Percentiles rank a stretch among this genome's conserved stretches.
These are phyloP conservation scores for Notamacropus eugenii DNA, from an alignment of 2,797 vertebrate species.

Conservation along the genomic window DNA sequence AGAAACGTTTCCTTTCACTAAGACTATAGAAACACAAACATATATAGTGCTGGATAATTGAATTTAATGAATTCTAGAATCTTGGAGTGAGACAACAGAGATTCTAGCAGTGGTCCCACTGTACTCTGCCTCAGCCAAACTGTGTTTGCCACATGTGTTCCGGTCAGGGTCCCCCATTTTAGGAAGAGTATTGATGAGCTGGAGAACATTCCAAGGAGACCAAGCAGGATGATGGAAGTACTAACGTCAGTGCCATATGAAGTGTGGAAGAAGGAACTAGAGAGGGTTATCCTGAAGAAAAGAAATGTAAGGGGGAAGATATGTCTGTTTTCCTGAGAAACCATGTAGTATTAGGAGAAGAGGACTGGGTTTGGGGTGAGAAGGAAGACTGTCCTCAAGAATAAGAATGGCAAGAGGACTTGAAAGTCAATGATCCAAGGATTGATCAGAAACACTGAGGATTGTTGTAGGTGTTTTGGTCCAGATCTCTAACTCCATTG, in stretches of 20 bases:
- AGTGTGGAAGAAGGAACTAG: neutral
- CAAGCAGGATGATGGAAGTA: neutral
- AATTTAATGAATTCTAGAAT: neutral
- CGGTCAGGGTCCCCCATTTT: neutral
- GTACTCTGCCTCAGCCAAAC: neutral
- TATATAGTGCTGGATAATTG: neutral
- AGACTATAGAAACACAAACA: neutral
- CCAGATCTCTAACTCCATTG: neutral
- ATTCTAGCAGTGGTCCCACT: neutral
- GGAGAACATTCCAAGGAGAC: neutral
- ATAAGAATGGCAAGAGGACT: neutral
- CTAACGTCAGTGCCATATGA: neutral
- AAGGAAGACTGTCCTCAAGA: neutral
- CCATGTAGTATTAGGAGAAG: neutral
- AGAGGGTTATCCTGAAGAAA: neutral
- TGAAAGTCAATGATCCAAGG: neutral
- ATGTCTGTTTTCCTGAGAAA: neutral
- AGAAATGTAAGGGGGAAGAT: neutral
- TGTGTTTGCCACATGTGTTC: neutral
- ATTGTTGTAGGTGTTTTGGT: neutral
- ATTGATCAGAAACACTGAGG: neutral
- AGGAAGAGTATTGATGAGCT: neutral
- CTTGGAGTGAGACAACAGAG: neutral
- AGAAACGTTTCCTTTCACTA: neutral
- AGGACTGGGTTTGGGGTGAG: neutral